Conservation (phyloP, 1,140 invertebrate species). For the Achroia grisella region DNA sequence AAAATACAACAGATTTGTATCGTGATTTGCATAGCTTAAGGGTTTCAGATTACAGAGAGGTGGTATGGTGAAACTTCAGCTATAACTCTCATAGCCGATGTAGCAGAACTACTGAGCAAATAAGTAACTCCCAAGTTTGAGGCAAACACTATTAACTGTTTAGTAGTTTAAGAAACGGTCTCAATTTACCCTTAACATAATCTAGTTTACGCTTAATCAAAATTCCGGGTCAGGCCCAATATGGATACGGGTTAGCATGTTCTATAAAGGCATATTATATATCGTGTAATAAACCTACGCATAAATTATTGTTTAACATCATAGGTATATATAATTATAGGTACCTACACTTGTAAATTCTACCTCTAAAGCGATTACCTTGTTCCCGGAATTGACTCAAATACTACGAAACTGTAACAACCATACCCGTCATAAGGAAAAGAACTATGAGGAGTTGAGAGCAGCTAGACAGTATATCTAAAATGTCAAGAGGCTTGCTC, state of each 20-base stretch:
- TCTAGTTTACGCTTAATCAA: constrained; percentile 57
- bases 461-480: too few relatives aligned
- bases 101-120: constrained; percentile 31
- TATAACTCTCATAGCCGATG: constrained; percentile 37
- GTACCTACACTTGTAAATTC: too few relatives aligned
- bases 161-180: constrained; percentile 54
- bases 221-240: constrained; percentile 46
- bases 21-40: constrained; percentile 38
- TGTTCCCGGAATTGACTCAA: too few relatives aligned
- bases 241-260: constrained; percentile 19
- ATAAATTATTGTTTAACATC: constrained; percentile 10
- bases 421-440: too few relatives aligned
- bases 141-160: constrained; percentile 54
- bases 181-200: constrained; percentile 42
- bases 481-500: too few relatives aligned
- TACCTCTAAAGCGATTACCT: too few relatives aligned
- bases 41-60: constrained; percentile 24
- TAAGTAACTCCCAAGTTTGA: constrained; percentile 47
- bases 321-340: too few relatives aligned
- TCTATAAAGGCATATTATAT: constrained; percentile 17
- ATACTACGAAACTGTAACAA: too few relatives aligned
- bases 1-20: constrained; percentile 30
- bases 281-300: constrained; percentile 7
- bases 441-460: too few relatives aligned
- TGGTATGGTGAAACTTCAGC: constrained; percentile 25